Evolutionary conservation across 2,888 invertebrate genomes (phyloP).

Genomic region (Nomada lathburiana): DNA sequence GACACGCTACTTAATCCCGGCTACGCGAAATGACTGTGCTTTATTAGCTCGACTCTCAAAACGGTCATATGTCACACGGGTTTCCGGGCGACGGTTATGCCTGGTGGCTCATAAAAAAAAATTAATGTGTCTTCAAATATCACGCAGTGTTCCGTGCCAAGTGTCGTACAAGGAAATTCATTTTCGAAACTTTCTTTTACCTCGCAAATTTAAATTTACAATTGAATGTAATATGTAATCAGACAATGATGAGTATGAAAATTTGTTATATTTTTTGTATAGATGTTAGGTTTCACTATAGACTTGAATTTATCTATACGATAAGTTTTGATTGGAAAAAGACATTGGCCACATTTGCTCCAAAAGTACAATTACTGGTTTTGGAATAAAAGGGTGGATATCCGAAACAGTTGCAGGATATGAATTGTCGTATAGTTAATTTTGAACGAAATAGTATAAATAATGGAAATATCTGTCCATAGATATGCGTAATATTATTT

Average conservation of each 20-base stretch:
- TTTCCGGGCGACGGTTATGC: not conserved
- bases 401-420: not conserved
- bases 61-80: not conserved
- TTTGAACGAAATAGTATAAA: not conserved
- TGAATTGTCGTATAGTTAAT: not conserved
- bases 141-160: not conserved
- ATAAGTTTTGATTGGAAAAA: too few species aligned
- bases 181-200: not conserved
- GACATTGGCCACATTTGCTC: too few species aligned
- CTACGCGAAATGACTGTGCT: slow-evolving; percentile 21
- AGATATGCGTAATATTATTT: not conserved
- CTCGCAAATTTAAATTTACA: not conserved
- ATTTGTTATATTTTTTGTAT: too few species aligned
- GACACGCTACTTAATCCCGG: not conserved
- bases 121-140: slow-evolving; percentile 1
- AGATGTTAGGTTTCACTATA: too few species aligned
- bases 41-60: slow-evolving; percentile 7
- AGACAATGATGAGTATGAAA: too few species aligned
- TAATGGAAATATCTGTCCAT: not conserved
- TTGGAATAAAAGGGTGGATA: too few species aligned
- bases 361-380: too few species aligned
- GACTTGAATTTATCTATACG: too few species aligned
- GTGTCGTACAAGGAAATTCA: not conserved
- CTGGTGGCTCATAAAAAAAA: not conserved
- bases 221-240: too few species aligned